Evolutionary conservation across 2,888 invertebrate species (phyloP), one percentile per base, ranked within the genome.

Genomic region (Lymantria dispar): DNA sequence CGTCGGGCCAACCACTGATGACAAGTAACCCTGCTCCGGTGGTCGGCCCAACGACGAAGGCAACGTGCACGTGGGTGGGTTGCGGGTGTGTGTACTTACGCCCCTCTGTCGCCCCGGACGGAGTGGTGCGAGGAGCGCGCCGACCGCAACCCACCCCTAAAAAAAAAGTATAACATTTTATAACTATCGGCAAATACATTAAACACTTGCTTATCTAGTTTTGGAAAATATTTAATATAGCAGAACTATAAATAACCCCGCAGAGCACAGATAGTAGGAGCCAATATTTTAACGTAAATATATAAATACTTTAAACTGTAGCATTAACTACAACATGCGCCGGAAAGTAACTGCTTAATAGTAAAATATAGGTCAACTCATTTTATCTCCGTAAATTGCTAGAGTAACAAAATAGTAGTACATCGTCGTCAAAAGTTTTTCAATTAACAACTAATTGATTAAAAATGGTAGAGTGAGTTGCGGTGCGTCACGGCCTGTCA

Each of bases 381-480:
- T 80, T 80, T 76, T 78, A 72, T 68, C 62, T 69, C 76, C 72
- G 72, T 76, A 71, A 58, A 61, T 58, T 70, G 64, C 68, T 60
- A 66, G 63, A 74, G 76, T 41, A 63, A 62, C 68, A 68, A 36
- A 44, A 57, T 48, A 46, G 47, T 70, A 65, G 67, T 22, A 22
- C 22, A n/a, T 66, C 64, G 62, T 58, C 64, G 72, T 74, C 61
- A 55, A 74, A 87, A 87, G 77, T 86, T 86, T 85, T 81, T 78
- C 80, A 85, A 85, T 87, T 84, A 85, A 76, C 81, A 82, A 85
- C 83, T 83, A 84, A 83, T 84, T 85, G 82, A 87, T 85, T 83
- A 80, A 81, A 82, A 79, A 68, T 70, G 62, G 64, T 54, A 43
- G 47, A 56, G 52, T 49, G 58, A 52, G 39, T 49, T 55, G 56